A percentile compares a stretch with the other conserved stretches of the same genome.
Evolutionary conservation across 1,140 invertebrate species (phyloP).

Genomic region (Drosophila jambulina): DNA sequence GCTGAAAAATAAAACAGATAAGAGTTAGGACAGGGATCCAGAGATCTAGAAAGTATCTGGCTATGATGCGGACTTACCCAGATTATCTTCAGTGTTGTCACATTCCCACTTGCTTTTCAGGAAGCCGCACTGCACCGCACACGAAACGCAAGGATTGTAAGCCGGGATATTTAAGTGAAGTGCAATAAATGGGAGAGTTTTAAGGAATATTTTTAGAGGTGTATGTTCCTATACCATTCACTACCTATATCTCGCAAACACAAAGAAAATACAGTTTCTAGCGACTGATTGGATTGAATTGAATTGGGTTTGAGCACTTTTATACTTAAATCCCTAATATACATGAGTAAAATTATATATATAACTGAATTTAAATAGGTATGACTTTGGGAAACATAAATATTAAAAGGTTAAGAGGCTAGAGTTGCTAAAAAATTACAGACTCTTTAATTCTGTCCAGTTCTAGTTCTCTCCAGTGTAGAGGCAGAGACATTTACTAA

Average conservation of each 20-base stretch:
- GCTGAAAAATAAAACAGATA: constrained; percentile 86
- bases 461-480: too few species aligned
- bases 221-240: background rate
- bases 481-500: background rate
- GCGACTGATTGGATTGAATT: constrained; percentile 20
- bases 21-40: background rate
- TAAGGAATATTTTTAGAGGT: constrained; percentile 8
- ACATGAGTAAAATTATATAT: background rate
- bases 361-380: background rate
- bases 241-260: background rate
- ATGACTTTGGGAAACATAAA: too few species aligned
- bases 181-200: constrained; percentile 29
- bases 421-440: too few species aligned
- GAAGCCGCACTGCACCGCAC: constrained; percentile 69
- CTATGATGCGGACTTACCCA: constrained; percentile 66
- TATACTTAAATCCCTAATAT: background rate
- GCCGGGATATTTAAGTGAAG: constrained; percentile 15
- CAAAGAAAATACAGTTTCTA: background rate
- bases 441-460: too few species aligned
- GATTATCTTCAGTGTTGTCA: constrained; percentile 75
- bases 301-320: background rate
- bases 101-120: constrained; percentile 84
- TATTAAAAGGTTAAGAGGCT: too few species aligned
- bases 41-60: background rate
- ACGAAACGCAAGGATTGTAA: constrained; percentile 26